Base-by-base conservation (phyloP, 2,797 vertebrate species). In the Pangasius sanitwongsei region DNA sequence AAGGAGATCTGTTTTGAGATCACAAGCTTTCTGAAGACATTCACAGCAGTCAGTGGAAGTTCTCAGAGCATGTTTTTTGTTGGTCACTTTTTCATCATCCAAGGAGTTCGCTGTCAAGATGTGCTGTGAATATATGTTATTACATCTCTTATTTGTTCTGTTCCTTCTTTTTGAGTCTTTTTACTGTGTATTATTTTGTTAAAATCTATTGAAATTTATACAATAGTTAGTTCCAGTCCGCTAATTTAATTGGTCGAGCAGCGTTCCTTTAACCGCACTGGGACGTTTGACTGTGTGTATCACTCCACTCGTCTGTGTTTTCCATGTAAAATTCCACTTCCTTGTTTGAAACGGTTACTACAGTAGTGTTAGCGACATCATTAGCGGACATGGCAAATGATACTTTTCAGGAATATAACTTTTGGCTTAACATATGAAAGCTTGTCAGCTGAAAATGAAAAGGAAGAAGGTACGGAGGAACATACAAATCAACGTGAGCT, bases 121-220 rank as follows among this genome's bases (percentile, higher is more conserved):
- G 83, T 85, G 34, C 28, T 89, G 91, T 90, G 87, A 90, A 81
- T 92, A 72, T 78, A 44, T 70, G n/a, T 16, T 16, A 69, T 78
- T 83, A 70, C 34, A 70, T 85, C 65, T 83, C 37, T 55, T 37
- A n/a, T 87, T 6, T 53, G 16, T 85, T 48, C 9, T 18, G 31
- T 83, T 86, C 20, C 81, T 16, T 67, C 18, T n/a, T 18, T 25
- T 59, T 72, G 0, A 83, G 16, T 44, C 31, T 86, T 55, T 74
- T 53, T 53, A 72, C 63, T 53, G 37, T 16, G 20, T 83, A 28
- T 86, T 72, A 0, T 67, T 74, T 28, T 31, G 37, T 37, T 82
- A 6, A 25, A 37, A 82, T 59, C 37, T 65, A 18, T 44, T 48
- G 13, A 65, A 44, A 48, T 65, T 18, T 48, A 48, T 83, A 37